A percentile compares a stretch with the other conserved stretches of the same genome.
Conservation (phyloP, 2,797 vertebrate species). For the Lycodopsis pacificus region DNA sequence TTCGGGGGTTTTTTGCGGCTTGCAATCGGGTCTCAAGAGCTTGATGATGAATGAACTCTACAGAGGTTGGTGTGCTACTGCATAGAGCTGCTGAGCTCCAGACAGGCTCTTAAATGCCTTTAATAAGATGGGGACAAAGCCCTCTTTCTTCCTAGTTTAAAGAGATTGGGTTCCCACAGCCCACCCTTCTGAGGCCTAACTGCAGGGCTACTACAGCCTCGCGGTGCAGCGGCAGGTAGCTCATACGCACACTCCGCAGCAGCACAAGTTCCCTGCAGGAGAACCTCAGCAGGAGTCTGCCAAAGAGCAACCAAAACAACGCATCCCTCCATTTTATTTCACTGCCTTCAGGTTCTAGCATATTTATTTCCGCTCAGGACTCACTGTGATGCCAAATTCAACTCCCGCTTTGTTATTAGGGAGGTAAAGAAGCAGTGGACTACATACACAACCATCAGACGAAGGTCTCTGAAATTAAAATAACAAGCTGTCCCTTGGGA, state of each 20-base stretch:
- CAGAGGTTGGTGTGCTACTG: constrained; percentile 61
- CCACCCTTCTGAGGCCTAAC: constrained; percentile 73
- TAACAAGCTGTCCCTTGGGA: constrained; percentile 36
- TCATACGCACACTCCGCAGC: constrained; percentile 31
- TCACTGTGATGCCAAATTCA: neutral
- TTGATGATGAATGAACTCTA: constrained; percentile 72
- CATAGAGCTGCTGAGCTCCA: constrained; percentile 72
- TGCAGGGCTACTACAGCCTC: constrained; percentile 54
- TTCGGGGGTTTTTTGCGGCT: constrained; percentile 14
- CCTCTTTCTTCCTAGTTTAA: constrained; percentile 81
- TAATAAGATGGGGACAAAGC: constrained; percentile 85
- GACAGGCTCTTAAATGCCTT: constrained; percentile 82
- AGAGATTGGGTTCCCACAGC: constrained; percentile 83
- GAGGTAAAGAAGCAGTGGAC: neutral
- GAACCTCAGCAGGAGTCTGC: neutral
- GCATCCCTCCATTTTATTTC: neutral
- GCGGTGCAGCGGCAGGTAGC: constrained; percentile 70
- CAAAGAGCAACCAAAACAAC: constrained; percentile 31
- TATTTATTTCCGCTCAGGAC: constrained; percentile 11
- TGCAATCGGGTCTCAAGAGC: constrained; percentile 53
- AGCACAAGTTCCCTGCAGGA: constrained; percentile 38
- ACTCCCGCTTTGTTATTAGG: constrained; percentile 16
- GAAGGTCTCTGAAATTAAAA: constrained; percentile 24
- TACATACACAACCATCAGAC: constrained; percentile 9
- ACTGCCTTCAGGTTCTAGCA: neutral